Evolutionary conservation across 37 sponge, comb jelly and placozoan species (phyloP).

Genomic region (Halichondria panicea): DNA sequence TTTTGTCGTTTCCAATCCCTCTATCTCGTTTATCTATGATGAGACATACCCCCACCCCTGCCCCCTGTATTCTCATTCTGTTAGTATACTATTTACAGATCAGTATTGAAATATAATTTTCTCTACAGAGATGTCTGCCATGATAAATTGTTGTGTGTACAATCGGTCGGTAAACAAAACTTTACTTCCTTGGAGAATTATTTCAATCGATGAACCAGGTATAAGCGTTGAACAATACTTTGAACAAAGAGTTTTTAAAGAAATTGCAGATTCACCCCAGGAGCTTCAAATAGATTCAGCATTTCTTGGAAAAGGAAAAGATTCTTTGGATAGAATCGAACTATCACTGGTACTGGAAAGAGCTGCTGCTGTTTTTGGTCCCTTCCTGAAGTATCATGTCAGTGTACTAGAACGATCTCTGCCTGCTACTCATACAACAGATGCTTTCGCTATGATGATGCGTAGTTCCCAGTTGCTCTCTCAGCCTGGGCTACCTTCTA

Average conservation of each 20-base stretch:
- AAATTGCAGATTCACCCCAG: not conserved
- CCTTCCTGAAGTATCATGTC: slow-evolving; percentile 3
- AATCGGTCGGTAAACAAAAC: slow-evolving; percentile 9
- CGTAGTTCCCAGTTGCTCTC: not conserved
- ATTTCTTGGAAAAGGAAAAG: slow-evolving; percentile 15
- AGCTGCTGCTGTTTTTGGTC: slow-evolving; percentile 5
- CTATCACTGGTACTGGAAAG: slow-evolving; percentile 12
- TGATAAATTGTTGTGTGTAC: slow-evolving; percentile 13
- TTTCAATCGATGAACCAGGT: slow-evolving; percentile 2
- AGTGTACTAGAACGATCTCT: not conserved
- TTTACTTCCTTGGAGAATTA: slow-evolving; percentile 10
- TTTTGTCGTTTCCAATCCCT: too few relatives aligned
- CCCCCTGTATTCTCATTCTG: too few relatives aligned
- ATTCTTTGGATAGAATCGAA: slow-evolving; percentile 14
- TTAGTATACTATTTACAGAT: too few relatives aligned
- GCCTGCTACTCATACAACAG: not conserved
- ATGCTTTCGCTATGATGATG: slow-evolving; percentile 1
- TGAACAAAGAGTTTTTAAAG: not conserved
- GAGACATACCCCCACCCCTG: too few relatives aligned
- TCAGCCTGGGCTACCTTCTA: not conserved
- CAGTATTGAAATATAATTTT: not conserved
- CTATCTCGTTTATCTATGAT: too few relatives aligned
- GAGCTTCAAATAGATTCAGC: slow-evolving; percentile 1
- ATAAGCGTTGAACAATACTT: slow-evolving; percentile 14
- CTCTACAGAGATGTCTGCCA: not conserved